These are phyloP conservation scores for Eueremaeus valkanovi DNA, from an alignment of 2,888 invertebrate genomes.

Conservation along the genomic window DNA sequence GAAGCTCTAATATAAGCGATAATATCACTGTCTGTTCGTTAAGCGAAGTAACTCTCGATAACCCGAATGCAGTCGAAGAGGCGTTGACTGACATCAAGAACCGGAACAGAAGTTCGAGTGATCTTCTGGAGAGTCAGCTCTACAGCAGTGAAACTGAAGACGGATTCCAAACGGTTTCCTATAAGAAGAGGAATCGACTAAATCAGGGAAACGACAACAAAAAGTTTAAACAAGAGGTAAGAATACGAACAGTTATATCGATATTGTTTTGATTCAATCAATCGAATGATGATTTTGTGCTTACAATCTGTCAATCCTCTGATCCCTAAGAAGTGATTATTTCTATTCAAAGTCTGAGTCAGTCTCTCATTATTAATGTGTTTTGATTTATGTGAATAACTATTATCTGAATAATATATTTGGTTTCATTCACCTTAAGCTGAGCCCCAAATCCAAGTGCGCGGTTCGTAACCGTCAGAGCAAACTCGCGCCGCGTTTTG, in stretches of 20 bases:
- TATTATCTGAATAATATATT: slow-evolving; percentile 20
- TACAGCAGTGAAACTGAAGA: slow-evolving; percentile 55
- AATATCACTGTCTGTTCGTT: slow-evolving; percentile 4
- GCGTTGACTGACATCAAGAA: slow-evolving; percentile 47
- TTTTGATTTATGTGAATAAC: background rate
- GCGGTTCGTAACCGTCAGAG: slow-evolving; percentile 51
- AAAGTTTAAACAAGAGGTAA: slow-evolving; percentile 53
- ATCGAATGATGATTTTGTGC: slow-evolving; percentile 35
- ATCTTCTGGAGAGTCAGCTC: slow-evolving; percentile 59
- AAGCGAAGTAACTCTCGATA: slow-evolving; percentile 28
- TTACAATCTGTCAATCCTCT: slow-evolving; percentile 46
- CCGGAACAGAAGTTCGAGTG: slow-evolving; percentile 49
- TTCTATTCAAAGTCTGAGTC: slow-evolving; percentile 28
- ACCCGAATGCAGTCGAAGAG: slow-evolving; percentile 43
- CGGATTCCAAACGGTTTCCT: slow-evolving; percentile 80
- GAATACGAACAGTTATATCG: too few relatives aligned
- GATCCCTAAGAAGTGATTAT: slow-evolving; percentile 40
- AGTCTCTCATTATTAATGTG: background rate
- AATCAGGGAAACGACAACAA: slow-evolving; percentile 51
- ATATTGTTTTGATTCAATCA: background rate
- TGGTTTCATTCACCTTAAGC: slow-evolving; percentile 42
- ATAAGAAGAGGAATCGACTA: slow-evolving; percentile 61
- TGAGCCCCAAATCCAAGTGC: slow-evolving; percentile 34
- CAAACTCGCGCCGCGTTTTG: slow-evolving; percentile 65
- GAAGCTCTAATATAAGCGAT: background rate